These are phyloP conservation scores for Mya arenaria DNA, from an alignment of 1,140 invertebrate species.

Conservation along the genomic window DNA sequence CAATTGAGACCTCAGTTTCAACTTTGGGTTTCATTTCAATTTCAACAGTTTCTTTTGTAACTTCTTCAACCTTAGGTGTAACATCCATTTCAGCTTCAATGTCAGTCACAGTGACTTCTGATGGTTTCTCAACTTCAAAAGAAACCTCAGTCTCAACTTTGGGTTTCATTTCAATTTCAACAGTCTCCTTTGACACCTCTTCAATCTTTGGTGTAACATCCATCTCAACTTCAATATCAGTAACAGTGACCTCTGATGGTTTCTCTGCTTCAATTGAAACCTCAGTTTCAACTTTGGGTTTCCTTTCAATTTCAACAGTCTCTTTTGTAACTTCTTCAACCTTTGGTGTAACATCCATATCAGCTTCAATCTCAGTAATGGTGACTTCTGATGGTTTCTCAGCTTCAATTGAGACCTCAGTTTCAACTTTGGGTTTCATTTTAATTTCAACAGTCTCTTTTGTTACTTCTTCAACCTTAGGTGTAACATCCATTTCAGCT, in stretches of 20 bases:
- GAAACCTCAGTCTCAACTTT: too few relatives aligned
- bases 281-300: not conserved
- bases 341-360: not conserved
- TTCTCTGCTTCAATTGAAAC: not conserved
- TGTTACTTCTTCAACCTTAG: too few relatives aligned
- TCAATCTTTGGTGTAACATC: not conserved
- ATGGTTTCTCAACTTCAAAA: too few relatives aligned
- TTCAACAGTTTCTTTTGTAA: slow-evolving; percentile 49
- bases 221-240: too few relatives aligned
- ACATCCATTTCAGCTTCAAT: not conserved
- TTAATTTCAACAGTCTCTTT: too few relatives aligned
- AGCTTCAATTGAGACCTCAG: too few relatives aligned
- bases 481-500: too few relatives aligned
- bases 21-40: slow-evolving; percentile 58
- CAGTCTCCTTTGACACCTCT: not conserved
- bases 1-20: not conserved
- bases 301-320: not conserved
- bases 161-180: too few relatives aligned
- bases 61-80: slow-evolving; percentile 4
- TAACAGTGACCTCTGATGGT: not conserved
- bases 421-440: not conserved
- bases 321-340: not conserved
- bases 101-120: not conserved
- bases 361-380: not conserved
- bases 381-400: not conserved